phyloP scores from a whole-genome alignment of 1,140 invertebrate genomes.

The Meloidogyne exigua region DNA sequence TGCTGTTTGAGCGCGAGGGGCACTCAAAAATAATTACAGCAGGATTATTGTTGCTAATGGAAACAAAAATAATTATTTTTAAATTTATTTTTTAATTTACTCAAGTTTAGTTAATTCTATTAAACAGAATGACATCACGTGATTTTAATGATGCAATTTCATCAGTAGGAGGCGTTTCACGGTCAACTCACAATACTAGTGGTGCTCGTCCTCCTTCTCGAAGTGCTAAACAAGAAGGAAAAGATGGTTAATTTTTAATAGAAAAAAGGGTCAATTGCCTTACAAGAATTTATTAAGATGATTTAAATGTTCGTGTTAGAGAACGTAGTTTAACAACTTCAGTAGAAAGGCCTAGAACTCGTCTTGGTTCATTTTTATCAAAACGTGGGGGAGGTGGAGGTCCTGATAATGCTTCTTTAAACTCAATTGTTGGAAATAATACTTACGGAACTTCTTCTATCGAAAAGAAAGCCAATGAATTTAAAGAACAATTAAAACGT shows the following conservation, averaged over 20 bases:
- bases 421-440: conserved; percentile 7
- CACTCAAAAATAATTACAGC: no score
- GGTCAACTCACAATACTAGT: not conserved
- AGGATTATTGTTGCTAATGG: not conserved
- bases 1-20: no score
- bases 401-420: not conserved
- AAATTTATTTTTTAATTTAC: not conserved
- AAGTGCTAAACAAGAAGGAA: not conserved
- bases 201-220: not conserved
- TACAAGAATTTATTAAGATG: not conserved
- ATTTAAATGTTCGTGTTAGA: conserved; percentile 30
- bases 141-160: not conserved
- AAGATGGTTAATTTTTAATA: not conserved
- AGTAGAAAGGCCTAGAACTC: conserved; percentile 22
- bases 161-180: not conserved
- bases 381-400: not conserved
- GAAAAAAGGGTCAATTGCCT: no score
- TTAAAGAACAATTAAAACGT: conserved; percentile 25
- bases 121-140: not conserved
- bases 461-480: conserved; percentile 24
- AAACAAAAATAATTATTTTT: not conserved
- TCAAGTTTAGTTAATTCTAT: no score
- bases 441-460: conserved; percentile 8
- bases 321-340: conserved; percentile 9
- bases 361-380: conserved; percentile 23